Evolutionary conservation across 2,888 invertebrate species (phyloP).

Genomic region (Acanthosoma haemorrhoidale): DNA sequence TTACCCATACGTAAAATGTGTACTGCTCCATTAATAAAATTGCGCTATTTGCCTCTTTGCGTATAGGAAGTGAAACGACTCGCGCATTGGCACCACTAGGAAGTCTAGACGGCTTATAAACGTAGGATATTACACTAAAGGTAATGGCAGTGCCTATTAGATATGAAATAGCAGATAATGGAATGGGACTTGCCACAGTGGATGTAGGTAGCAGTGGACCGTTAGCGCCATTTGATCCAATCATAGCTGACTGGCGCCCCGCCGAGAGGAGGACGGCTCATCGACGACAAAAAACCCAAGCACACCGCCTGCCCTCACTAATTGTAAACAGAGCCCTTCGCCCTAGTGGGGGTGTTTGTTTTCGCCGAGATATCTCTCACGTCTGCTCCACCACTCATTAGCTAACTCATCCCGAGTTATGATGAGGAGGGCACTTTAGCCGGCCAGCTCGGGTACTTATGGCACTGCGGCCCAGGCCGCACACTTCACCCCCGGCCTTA

Average conservation of each 20-base stretch:
- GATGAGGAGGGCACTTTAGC: neutral
- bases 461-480: neutral
- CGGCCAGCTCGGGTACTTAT: neutral
- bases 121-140: neutral
- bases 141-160: neutral
- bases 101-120: neutral
- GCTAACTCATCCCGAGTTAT: too few relatives aligned
- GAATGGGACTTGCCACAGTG: too few relatives aligned
- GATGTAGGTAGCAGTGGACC: neutral
- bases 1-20: neutral
- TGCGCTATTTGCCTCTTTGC: neutral
- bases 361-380: neutral
- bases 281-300: neutral
- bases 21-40: neutral
- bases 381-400: neutral
- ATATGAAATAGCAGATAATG: too few relatives aligned
- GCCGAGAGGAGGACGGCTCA: neutral
- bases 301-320: neutral
- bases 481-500: neutral
- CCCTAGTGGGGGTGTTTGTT: neutral
- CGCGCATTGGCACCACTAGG: neutral
- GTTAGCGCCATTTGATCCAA: neutral
- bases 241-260: neutral
- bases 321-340: slow-evolving; percentile 5
- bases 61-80: too few relatives aligned